These are phyloP conservation scores for Solea solea DNA, from an alignment of 2,113 vertebrate genomes.

Conservation along the genomic window DNA sequence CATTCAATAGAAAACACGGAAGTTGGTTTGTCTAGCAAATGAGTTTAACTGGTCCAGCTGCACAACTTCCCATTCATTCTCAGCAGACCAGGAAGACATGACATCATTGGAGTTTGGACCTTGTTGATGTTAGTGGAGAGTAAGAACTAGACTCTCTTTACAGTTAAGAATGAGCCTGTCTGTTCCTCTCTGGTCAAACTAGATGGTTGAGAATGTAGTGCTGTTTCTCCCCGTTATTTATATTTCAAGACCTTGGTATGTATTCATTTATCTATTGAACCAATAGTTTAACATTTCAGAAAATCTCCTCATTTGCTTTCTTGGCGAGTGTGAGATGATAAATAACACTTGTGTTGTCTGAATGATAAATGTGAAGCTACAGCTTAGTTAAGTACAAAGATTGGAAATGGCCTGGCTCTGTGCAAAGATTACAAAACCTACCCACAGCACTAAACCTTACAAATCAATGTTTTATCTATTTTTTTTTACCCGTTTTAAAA, in stretches of 20 bases:
- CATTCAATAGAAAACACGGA: constrained; percentile 52
- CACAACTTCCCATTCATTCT: constrained; percentile 33
- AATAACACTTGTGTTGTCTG: neutral
- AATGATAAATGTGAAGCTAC: neutral
- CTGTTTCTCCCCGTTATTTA: neutral
- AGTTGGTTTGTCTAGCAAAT: constrained; percentile 57
- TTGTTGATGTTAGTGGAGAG: constrained; percentile 13
- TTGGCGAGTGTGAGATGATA: neutral
- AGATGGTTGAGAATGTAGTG: too few relatives aligned
- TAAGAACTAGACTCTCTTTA: constrained; percentile 8
- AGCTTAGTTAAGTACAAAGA: constrained; percentile 1
- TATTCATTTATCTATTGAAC: neutral
- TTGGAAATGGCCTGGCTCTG: neutral
- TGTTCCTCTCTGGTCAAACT: neutral
- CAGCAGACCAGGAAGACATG: constrained; percentile 37
- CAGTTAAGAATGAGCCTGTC: neutral
- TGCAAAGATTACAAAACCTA: neutral
- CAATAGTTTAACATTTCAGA: neutral
- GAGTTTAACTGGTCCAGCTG: constrained; percentile 8
- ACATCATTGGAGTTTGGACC: constrained; percentile 35
- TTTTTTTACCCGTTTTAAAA: too few relatives aligned
- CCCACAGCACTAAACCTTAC: neutral
- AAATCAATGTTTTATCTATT: too few relatives aligned
- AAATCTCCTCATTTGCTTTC: too few relatives aligned
- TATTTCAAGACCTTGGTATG: neutral